Conservation (phyloP, 53 echinoderm and acorn worm genomes). For the Zoroaster sp. region DNA sequence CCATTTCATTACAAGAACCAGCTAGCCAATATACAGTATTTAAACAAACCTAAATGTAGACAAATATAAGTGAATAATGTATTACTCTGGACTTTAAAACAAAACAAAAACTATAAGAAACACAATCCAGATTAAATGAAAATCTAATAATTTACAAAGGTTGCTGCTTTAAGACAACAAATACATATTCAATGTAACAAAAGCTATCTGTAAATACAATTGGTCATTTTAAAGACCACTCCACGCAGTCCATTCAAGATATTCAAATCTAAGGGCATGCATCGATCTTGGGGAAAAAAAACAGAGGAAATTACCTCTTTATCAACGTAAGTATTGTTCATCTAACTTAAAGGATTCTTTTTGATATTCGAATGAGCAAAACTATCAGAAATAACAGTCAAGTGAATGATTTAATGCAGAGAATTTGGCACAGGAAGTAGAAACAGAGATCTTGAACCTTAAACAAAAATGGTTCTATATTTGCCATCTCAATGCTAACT, state of each 20-base stretch:
- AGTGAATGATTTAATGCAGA: no score
- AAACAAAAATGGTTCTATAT: no score
- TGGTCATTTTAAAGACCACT: background rate
- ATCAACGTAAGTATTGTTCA: no score
- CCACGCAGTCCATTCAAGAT: background rate
- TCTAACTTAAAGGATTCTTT: background rate
- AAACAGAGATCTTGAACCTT: background rate
- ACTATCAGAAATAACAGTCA: background rate
- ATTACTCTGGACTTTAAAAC: background rate
- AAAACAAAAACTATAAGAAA: background rate
- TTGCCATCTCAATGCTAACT: no score
- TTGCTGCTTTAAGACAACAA: background rate
- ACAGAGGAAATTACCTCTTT: no score
- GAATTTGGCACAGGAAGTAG: no score
- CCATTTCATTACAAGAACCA: conserved; percentile 18
- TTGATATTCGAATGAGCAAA: background rate
- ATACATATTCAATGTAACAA: background rate
- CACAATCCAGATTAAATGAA: conserved; percentile 19
- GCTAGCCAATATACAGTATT: conserved; percentile 42
- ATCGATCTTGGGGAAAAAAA: background rate
- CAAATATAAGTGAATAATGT: conserved; percentile 33
- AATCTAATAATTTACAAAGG: conserved; percentile 44
- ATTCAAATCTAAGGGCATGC: background rate
- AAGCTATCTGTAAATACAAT: background rate
- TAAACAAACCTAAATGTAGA: conserved; percentile 48